phyloP scores from a whole-genome alignment of 2,113 vertebrate species.

The Muscicapa adusta region DNA sequence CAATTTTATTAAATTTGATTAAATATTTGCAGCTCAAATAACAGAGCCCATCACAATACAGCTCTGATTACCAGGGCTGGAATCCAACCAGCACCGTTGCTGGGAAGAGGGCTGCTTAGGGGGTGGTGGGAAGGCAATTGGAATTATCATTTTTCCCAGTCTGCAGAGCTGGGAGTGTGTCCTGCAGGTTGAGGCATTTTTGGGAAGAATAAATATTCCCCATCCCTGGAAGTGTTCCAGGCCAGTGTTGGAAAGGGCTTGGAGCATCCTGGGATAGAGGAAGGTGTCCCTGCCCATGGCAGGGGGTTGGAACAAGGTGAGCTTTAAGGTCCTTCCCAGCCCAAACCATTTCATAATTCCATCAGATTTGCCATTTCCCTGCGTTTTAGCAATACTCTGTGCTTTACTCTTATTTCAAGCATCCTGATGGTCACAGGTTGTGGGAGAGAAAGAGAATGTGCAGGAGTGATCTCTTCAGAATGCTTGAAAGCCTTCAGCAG shows the following conservation, averaged over 20 bases:
- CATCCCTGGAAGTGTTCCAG: background rate
- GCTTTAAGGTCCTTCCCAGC: background rate
- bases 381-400: background rate
- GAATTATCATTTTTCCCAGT: background rate
- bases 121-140: background rate
- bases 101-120: background rate
- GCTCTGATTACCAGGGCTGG: slow-evolving; percentile 4
- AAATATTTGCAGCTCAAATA: slow-evolving; percentile 29
- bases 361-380: background rate
- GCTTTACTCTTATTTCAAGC: background rate
- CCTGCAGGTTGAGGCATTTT: background rate
- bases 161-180: background rate
- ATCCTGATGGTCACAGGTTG: background rate
- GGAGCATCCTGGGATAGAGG: background rate
- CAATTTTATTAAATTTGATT: slow-evolving; percentile 47
- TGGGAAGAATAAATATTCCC: background rate
- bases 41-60: background rate
- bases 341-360: background rate
- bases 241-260: background rate
- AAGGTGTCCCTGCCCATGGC: background rate
- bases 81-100: background rate
- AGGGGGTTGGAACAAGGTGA: background rate
- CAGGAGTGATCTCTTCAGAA: background rate
- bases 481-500: background rate
- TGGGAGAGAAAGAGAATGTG: background rate